phyloP scores from a whole-genome alignment of 1,140 invertebrate species.

The Papilio helenus region DNA sequence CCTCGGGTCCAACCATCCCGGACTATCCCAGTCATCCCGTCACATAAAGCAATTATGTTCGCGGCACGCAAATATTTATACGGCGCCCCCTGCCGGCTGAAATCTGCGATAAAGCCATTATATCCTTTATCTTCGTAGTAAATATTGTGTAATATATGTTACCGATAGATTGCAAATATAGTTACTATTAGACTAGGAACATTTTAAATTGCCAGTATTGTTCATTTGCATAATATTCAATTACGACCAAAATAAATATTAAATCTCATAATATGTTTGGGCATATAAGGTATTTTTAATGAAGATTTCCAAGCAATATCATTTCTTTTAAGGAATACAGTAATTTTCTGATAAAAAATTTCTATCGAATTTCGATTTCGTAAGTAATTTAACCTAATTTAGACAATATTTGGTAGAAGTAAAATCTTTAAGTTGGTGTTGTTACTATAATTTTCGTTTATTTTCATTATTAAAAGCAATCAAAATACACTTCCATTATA shows the following conservation, averaged over 20 bases:
- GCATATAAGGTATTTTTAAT: not conserved
- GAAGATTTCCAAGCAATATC: not conserved
- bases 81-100: not conserved
- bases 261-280: not conserved
- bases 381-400: no score
- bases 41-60: slow-evolving; percentile 11
- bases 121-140: not conserved
- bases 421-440: not conserved
- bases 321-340: no score
- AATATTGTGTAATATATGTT: not conserved
- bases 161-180: not conserved
- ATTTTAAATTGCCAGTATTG: not conserved
- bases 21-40: not conserved
- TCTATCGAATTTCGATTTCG: no score
- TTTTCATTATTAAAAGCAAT: not conserved
- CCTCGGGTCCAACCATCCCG: not conserved
- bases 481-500: not conserved
- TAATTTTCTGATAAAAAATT: no score
- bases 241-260: not conserved
- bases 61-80: slow-evolving; percentile 23
- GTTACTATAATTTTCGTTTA: not conserved
- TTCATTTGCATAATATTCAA: not conserved
- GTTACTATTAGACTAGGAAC: not conserved
- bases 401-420: not conserved
- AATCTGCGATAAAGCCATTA: not conserved